A percentile compares a stretch with the other conserved stretches of the same genome.
phyloP scores from a whole-genome alignment of 2,888 invertebrate species.

The Drosophila emarginata region DNA sequence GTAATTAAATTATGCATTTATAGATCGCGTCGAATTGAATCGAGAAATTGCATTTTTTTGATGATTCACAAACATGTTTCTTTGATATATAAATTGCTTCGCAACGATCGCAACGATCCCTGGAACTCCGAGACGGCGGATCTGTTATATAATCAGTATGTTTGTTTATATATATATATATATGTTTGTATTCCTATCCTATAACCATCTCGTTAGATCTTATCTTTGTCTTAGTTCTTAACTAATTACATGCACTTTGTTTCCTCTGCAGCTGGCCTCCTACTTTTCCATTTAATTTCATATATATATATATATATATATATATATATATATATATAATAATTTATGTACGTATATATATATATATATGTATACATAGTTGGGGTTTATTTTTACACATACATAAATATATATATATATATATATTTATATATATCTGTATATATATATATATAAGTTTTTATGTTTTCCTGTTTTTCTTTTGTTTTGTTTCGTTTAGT shows the following conservation, averaged over 20 bases:
- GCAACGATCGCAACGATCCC: conserved; percentile 54
- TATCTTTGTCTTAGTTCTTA: conserved; percentile 73
- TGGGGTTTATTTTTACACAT: conserved; percentile 39
- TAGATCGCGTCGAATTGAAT: conserved; percentile 22
- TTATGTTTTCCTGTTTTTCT: conserved; percentile 65
- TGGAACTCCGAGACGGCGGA: conserved; percentile 30
- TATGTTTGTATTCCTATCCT: conserved; percentile 22
- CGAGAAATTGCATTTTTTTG: conserved; percentile 49
- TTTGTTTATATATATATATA: conserved; percentile 3
- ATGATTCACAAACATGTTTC: conserved; percentile 38
- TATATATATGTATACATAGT: conserved; percentile 71
- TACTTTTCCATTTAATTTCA: conserved; percentile 31
- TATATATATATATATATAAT: conserved; percentile 38
- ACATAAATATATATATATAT: conserved; percentile 23
- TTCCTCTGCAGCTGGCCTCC: conserved; percentile 20
- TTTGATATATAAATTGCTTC: conserved; percentile 63
- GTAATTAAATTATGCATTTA: conserved; percentile 41
- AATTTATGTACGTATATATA: conserved; percentile 41
- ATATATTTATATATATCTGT: conserved; percentile 52
- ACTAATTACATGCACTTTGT: conserved; percentile 66
- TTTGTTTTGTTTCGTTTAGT: conserved; percentile 68
- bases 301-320: conserved; percentile 41
- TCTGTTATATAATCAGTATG: conserved; percentile 19
- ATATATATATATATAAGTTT: conserved; percentile 71
- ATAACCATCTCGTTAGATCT: background rate